phyloP scores from a whole-genome alignment of 2,113 vertebrate species.

The Kryptolebias marmoratus region DNA sequence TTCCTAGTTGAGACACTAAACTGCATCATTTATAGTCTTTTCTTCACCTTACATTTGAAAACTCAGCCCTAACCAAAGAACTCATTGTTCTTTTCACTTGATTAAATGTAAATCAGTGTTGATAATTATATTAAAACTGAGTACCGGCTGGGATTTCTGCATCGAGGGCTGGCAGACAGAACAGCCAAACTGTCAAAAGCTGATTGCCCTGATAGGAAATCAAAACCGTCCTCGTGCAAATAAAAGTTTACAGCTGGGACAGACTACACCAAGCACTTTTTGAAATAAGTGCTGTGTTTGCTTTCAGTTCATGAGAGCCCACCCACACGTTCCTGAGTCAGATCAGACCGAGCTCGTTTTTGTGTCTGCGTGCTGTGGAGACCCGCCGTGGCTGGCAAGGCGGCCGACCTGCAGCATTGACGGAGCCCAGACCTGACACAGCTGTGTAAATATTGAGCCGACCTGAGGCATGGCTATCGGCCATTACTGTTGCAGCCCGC shows the following conservation, averaged over 20 bases:
- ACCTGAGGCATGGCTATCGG: conserved; percentile 54
- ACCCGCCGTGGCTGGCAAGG: conserved; percentile 44
- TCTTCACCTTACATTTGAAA: not conserved
- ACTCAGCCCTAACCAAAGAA: conserved; percentile 3
- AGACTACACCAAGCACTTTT: conserved; percentile 15
- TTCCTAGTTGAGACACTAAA: not conserved
- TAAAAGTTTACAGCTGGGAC: conserved; percentile 10
- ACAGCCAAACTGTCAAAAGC: conserved; percentile 3
- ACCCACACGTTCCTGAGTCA: conserved; percentile 29
- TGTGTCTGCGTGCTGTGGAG: conserved; percentile 29
- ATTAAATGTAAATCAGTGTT: conserved; percentile 25
- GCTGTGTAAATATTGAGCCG: conserved; percentile 72
- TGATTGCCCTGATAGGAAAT: conserved; percentile 22
- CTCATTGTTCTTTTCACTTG: conserved; percentile 2
- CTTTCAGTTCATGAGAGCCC: conserved; percentile 21
- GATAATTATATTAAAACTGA: conserved; percentile 26
- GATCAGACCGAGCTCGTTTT: conserved; percentile 43
- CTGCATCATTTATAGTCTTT: not conserved
- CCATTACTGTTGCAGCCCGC: conserved; percentile 49
- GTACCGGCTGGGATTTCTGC: conserved; percentile 4
- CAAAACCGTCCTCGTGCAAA: conserved; percentile 20
- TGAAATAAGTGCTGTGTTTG: conserved; percentile 16
- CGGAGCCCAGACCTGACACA: conserved; percentile 67
- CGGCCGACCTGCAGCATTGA: conserved; percentile 49
- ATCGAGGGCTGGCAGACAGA: conserved; percentile 15